Conservation (phyloP, 2,797 vertebrate genomes). For the Bradypodion ventrale region DNA sequence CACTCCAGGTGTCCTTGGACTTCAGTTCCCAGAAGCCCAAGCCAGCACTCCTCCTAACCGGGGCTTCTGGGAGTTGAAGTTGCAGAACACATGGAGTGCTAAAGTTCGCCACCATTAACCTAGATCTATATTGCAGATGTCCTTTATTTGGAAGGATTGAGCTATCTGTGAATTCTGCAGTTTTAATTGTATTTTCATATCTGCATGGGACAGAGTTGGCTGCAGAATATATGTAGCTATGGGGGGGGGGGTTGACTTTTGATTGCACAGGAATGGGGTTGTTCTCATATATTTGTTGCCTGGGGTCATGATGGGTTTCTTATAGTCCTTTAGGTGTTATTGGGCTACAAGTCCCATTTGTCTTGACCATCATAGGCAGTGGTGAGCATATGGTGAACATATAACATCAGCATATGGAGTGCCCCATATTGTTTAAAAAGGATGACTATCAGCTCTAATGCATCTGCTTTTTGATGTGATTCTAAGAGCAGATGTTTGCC, state of each 20-base stretch:
- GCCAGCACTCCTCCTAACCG: too few species aligned
- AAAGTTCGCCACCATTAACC: too few species aligned
- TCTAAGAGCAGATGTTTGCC: not conserved
- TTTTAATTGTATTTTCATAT: not conserved
- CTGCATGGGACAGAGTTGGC: too few species aligned
- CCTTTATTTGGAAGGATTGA: not conserved
- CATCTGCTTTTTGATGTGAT: not conserved
- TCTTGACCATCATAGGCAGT: not conserved
- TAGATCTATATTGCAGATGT: too few species aligned
- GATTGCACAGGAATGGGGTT: not conserved
- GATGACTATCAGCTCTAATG: not conserved
- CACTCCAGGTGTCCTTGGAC: too few species aligned
- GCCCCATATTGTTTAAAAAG: not conserved
- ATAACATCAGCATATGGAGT: not conserved
- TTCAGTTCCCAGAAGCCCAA: too few species aligned
- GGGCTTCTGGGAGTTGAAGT: too few species aligned
- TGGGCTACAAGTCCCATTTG: too few species aligned
- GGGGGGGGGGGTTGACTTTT: not conserved
- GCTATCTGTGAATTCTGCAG: not conserved
- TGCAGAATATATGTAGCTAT: not conserved
- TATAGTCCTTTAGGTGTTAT: not conserved
- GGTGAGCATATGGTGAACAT: too few species aligned
- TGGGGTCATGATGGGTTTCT: not conserved
- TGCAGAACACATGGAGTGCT: too few species aligned
- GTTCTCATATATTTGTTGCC: not conserved